Base-by-base conservation (phyloP, 2,888 invertebrate species). In the Nebria brevicollis region DNA sequence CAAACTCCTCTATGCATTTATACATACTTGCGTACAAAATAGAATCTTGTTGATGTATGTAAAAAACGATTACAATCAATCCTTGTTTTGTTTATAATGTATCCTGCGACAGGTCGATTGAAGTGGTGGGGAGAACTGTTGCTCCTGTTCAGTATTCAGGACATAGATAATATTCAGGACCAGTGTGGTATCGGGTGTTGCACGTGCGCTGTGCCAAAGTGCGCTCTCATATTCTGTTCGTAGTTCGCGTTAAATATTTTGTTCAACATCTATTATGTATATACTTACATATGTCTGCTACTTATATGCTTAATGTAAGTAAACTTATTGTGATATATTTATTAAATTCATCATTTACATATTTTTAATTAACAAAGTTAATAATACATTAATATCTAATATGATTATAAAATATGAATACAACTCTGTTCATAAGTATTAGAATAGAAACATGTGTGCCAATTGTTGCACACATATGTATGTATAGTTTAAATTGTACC, bases 41-140 rank as follows among this genome's bases (percentile, higher is more conserved):
- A 43, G 6, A 8, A 7, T 54, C 8, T 54, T 54, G 2, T 54
- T 54, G 34, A 34, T 34, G 5, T 34, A 34, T 34, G 34, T 34
- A 34, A 34, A 34, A 20, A 34, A 1, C 1, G 34, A 34, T 34
- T 34, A 34, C 34, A 34, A 34, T 34, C 34, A 34, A 34, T 34
- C 4, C 34, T 34, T 34, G 34, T 13, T 13, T 54, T 54, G 54
- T 54, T 54, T 54, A 54, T 54, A 54, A 54, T 13, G 11, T 6
- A 11, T 8, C 13, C 11, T 54, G 54, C 13, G 66, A 54, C 79
- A 75, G 79, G 79, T 79, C 79, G 79, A 79, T 79, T 65, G 68
- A 66, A 74, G 79, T 79, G 79, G 79, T 73, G 79, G 78, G 65
- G 68, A 75, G 66, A 42, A 73, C 65, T 75, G 26, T 74, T 75